Evolutionary conservation across 1,140 invertebrate genomes (phyloP), one percentile per base, ranked within the genome.

Genomic region (Diachasmimorpha longicaudata): DNA sequence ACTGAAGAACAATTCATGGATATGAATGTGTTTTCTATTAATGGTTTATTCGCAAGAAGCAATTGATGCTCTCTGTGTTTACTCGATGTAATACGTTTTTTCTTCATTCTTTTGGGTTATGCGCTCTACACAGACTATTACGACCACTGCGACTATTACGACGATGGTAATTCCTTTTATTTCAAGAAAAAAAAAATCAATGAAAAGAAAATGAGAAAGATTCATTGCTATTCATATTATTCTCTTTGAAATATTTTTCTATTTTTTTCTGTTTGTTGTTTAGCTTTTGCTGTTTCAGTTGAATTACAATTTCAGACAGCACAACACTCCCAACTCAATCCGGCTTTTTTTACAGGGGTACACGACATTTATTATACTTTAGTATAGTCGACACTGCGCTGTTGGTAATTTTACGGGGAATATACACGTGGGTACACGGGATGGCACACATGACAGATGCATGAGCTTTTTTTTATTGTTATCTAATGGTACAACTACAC

Each of bases 101-200:
- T 85, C 84, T 88, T 86, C 80, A 79, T 88, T 88, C 81, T 88
- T 80, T 88, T 89, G 84, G 88, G 82, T 87, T 89, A 82, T 88
- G 85, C 86, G 84, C 87, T 76, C 74, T 85, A 88, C 86, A 86
- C 84, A 88, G 88, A 88, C 83, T 89, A 89, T 89, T 89, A 88
- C 84, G 87, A 89, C 86, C 84, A 88, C 87, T 88, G 83, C 88
- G 85, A 89, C 85, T 88, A 88, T 89, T 89, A 89, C 85, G 87
- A 89, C 83, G 85, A 89, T 87, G 88, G 88, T 88, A 89, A 88
- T 88, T 88, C 81, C 16, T 68, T 37, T 68, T 68, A n/a, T 83
- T 85, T 86, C 79, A 83, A 79, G 78, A 80, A 82, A 74, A 70
- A 31, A 58, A 58, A 67, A 68, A n/a, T n/a, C n/a, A n/a, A n/a